These are phyloP conservation scores for Pilophorus perplexus DNA, from an alignment of 2,888 invertebrate genomes.

Conservation along the genomic window DNA sequence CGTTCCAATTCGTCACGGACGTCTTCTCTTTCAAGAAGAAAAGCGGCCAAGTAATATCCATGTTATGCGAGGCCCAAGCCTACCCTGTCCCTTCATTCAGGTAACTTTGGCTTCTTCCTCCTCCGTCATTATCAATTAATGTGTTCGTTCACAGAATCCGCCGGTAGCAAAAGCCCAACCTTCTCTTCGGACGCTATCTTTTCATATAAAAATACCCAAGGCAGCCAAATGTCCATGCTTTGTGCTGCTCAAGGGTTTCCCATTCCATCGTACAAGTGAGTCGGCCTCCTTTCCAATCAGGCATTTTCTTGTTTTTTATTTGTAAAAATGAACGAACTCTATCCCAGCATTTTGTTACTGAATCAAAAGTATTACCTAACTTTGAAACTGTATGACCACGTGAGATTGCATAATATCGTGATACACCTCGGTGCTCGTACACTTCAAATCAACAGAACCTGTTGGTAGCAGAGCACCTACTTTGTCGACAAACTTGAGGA, in stretches of 20 bases:
- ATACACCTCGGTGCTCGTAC: no score
- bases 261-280: constrained; percentile 52
- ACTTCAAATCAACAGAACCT: no score
- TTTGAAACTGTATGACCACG: no score
- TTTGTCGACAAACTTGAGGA: constrained; percentile 13
- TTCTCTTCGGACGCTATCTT: constrained; percentile 58
- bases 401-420: no score
- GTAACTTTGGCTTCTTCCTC: constrained; percentile 52
- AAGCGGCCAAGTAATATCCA: constrained; percentile 51
- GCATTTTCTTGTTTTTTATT: no score
- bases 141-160: constrained; percentile 48
- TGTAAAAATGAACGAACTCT: constrained; percentile 10
- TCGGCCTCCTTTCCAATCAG: neutral
- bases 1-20: constrained; percentile 57
- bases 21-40: constrained; percentile 47
- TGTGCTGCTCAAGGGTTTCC: constrained; percentile 62
- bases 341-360: constrained; percentile 33
- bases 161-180: constrained; percentile 62
- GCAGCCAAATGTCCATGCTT: constrained; percentile 51
- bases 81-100: constrained; percentile 60
- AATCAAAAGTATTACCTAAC: neutral
- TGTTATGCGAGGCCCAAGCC: constrained; percentile 60
- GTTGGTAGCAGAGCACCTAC: constrained; percentile 64
- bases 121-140: neutral
- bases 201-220: constrained; percentile 51